phyloP scores from a whole-genome alignment of 2,113 vertebrate species.

The Chunga burmeisteri region DNA sequence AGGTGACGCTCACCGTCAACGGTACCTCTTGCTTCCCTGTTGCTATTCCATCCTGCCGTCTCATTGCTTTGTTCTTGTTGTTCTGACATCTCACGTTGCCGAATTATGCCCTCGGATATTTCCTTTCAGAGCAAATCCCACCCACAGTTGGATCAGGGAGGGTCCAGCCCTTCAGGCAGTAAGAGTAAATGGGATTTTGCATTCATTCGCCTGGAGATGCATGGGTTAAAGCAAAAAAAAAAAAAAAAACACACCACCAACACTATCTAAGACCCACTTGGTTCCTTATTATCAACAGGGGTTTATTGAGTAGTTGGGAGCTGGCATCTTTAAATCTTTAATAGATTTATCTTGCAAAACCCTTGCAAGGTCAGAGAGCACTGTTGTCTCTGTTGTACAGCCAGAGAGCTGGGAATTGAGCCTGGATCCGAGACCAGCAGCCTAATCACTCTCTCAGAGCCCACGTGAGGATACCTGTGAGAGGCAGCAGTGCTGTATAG shows the following conservation, averaged over 20 bases:
- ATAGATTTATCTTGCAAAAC: conserved; percentile 39
- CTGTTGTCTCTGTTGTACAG: neutral
- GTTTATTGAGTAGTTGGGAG: conserved; percentile 17
- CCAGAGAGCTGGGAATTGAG: conserved; percentile 1
- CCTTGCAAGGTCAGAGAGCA: neutral
- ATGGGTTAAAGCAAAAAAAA: neutral
- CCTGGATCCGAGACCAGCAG: neutral
- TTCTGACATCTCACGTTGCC: neutral
- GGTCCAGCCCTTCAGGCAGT: neutral
- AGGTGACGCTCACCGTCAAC: conserved; percentile 94
- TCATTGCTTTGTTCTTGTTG: neutral
- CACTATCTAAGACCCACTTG: fast-evolving
- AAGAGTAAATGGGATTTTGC: neutral
- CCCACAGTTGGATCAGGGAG: neutral
- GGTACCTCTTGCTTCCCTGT: conserved; percentile 73
- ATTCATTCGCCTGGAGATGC: neutral
- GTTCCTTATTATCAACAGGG: neutral
- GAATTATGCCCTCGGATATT: neutral
- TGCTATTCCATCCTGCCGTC: fast-evolving
- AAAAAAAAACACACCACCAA: neutral
- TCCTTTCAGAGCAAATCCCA: neutral
- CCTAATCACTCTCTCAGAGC: neutral
- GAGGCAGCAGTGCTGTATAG: neutral
- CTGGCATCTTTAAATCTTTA: conserved; percentile 28
- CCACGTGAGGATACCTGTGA: neutral